Evolutionary conservation across 2,113 vertebrate species (phyloP), one percentile per base, ranked within the genome.

Genomic region (Lichenostomus cassidix): DNA sequence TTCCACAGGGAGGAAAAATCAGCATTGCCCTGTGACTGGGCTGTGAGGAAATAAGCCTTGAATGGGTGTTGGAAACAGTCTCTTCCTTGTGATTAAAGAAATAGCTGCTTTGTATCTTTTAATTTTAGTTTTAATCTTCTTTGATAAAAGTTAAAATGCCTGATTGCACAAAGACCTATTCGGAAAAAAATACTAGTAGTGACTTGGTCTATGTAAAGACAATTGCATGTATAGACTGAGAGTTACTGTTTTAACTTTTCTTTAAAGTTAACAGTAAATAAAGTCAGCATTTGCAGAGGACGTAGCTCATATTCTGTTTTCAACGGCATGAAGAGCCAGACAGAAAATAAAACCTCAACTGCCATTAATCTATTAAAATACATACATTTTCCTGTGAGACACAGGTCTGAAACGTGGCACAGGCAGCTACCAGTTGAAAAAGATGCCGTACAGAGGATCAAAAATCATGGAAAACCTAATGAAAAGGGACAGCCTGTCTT

Each of bases 401-500:
- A 5, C 2, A 0, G 2, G 4, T 46, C 46, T 78, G 52, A 55
- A 75, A 53, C 0, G 0, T 4, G 25, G 39, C 42, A 79, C 31
- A 3, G 24, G 81, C 16, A 1, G 2, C n/a, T 79, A n/a, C 46
- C 22, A 5, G 29, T 25, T 62, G 39, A 44, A 75, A 71, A 60
- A 70, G 58, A 59, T 50, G 41, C 31, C 7, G 1, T 16, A 28
- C 1, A 33, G 60, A 47, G 49, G 44, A 55, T 49, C 10, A 77
- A 69, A 62, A 78, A 82, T 69, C 20, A 53, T 65, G 81, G 87
- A n/a, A 83, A 93, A 56, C 87, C 82, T 94, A 56, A 86, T 81
- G 88, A 76, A 77, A 96, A 85, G 79, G 91, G 87, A 62, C 95
- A 96, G 96, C 71, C 70, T 10, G 73, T 83, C 65, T 97, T 97